Base-by-base conservation (phyloP, 92 coral and sea anemone genomes). In the Virgularia gustaviana region DNA sequence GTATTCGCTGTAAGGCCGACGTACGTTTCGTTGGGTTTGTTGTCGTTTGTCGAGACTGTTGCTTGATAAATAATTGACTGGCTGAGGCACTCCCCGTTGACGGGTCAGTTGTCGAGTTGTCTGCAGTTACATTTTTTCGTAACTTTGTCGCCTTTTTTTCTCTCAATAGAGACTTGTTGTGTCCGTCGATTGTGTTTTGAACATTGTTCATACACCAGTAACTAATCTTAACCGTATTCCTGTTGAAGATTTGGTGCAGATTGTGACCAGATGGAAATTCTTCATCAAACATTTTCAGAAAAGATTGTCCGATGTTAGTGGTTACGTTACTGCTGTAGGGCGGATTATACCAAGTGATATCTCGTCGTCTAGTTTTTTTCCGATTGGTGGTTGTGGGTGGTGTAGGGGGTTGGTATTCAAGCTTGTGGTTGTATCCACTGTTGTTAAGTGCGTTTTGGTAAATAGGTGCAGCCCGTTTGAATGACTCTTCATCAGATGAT, bases 1-100 rank as follows among this genome's bases (percentile, higher is more conserved):
- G 61, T 59, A 78, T 77, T 77, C 66, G 67, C 83, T 41, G 83
- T 85, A 36, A 85, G 85, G 41, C 89, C 85, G 41, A 76, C 76
- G 85, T 85, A 85, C 10, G 81, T 75, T 80, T 75, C 36, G 41
- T 20, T 53, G 11, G 54, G 62, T 43, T 43, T 43, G 63, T 76
- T 47, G 62, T 76, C 80, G 9, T 62, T 36, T 32, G 73, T 45
- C 22, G 32, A 43, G 6, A 76, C 73, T 33, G 38, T 62, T 9
- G 80, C 73, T 62, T 76, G 39, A 24, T 76, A 76, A 13, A 42
- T 41, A 58, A 58, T 62, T 25, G 55, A 37, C 35, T 73, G 4
- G 24, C 49, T 37, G 13, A 36, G 32, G 54, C 83, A 70, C n/a
- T 78, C 57, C 31, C 64, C 58, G 70, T 43, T 27, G n/a, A 56